Evolutionary conservation across 2,888 invertebrate species (phyloP).

Genomic region (Lamellibrachia satsuma): DNA sequence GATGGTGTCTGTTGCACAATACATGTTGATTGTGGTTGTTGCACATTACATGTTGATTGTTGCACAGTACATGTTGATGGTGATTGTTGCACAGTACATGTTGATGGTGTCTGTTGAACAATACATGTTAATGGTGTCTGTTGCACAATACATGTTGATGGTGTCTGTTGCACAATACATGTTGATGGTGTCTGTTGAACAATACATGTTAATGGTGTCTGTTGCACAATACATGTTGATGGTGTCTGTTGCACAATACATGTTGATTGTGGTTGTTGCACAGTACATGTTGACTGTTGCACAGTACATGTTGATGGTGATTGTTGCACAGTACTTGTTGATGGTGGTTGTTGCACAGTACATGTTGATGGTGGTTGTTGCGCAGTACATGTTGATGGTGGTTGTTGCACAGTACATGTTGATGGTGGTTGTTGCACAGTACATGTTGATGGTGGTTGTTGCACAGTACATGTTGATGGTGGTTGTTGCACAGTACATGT

Average conservation of each 20-base stretch:
- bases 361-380: background rate
- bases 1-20: too few species aligned
- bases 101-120: background rate
- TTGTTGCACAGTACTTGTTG: background rate
- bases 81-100: too few species aligned
- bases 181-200: background rate
- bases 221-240: background rate
- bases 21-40: too few species aligned
- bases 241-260: background rate
- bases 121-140: background rate
- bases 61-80: too few species aligned
- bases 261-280: background rate
- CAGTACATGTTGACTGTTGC: background rate
- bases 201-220: background rate
- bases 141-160: background rate
- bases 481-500: background rate
- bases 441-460: background rate
- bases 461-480: background rate
- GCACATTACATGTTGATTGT: too few species aligned
- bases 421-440: background rate
- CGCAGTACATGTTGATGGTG: background rate
- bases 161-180: background rate
- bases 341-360: background rate
- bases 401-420: background rate
- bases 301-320: background rate